These are phyloP conservation scores for Otolemur crassicaudatus DNA, from an alignment of 2,797 vertebrate genomes.

Conservation along the genomic window DNA sequence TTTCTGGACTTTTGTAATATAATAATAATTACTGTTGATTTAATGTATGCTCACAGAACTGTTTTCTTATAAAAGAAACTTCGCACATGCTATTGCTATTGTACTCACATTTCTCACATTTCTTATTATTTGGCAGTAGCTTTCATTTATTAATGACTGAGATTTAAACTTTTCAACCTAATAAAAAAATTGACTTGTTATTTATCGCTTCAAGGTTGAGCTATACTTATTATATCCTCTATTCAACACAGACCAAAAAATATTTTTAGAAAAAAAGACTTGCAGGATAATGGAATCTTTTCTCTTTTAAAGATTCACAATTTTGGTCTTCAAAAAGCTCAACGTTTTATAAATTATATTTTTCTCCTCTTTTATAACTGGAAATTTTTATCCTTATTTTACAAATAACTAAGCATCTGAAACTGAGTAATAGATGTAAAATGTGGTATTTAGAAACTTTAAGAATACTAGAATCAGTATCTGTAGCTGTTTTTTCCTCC, in stretches of 20 bases:
- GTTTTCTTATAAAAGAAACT: neutral
- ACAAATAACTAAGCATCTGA: neutral
- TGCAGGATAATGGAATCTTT: neutral
- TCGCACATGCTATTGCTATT: neutral
- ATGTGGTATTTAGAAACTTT: neutral
- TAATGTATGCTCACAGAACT: neutral
- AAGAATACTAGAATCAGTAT: neutral
- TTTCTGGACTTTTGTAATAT: neutral
- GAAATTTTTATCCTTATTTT: neutral
- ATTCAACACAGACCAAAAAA: neutral
- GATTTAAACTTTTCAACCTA: slow-evolving; percentile 13
- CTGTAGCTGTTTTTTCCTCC: neutral
- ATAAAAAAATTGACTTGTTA: neutral
- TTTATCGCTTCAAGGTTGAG: neutral
- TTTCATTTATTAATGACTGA: neutral
- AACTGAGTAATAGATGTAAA: slow-evolving; percentile 48
- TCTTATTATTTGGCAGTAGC: slow-evolving; percentile 37
- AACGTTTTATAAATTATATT: neutral
- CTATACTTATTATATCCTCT: neutral
- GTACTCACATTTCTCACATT: slow-evolving; percentile 68
- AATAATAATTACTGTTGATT: neutral
- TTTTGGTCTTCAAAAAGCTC: neutral
- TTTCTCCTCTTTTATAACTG: neutral
- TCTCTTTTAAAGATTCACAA: neutral
- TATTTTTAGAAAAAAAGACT: neutral